Conservation (phyloP, 2,113 vertebrate species). For the Paraplagusia blochii region DNA sequence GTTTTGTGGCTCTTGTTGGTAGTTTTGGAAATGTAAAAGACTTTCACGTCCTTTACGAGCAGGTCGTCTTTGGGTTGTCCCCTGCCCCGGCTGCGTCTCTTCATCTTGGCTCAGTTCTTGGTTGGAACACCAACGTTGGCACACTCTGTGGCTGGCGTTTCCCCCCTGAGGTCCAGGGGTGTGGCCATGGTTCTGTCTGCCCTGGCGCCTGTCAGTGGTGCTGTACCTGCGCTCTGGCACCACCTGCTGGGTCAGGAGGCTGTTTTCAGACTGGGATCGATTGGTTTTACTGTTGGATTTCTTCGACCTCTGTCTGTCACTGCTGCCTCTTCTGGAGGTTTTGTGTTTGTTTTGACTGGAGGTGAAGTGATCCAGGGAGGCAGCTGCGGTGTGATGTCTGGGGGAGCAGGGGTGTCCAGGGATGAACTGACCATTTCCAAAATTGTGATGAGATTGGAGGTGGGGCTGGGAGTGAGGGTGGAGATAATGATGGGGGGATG, state of each 20-base stretch:
- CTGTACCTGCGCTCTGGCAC: conserved; percentile 75
- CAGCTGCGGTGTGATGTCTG: conserved; percentile 38
- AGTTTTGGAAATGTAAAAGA: conserved; percentile 36
- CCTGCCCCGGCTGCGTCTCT: conserved; percentile 48
- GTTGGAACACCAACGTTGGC: conserved; percentile 84
- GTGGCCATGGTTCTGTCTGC: conserved; percentile 52
- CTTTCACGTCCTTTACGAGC: conserved; percentile 47
- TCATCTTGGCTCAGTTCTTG: conserved; percentile 84
- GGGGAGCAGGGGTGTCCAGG: conserved; percentile 68
- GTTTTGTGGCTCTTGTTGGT: conserved; percentile 46
- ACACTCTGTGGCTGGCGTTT: conserved; percentile 26
- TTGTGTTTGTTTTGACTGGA: conserved; percentile 37
- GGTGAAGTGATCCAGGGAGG: conserved; percentile 54
- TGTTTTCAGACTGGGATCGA: conserved; percentile 85
- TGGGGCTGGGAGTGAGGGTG: conserved; percentile 48
- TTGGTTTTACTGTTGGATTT: conserved; percentile 73
- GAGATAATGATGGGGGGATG: conserved; percentile 65
- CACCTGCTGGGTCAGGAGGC: conserved; percentile 72
- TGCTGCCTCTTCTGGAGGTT: conserved; percentile 74
- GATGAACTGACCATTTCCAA: conserved; percentile 82
- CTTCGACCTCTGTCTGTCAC: conserved; percentile 63
- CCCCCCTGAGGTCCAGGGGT: conserved; percentile 44
- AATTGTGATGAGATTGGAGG: conserved; percentile 65
- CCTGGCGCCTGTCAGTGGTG: conserved; percentile 72
- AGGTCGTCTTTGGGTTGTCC: conserved; percentile 34